Evolutionary conservation across 2,797 vertebrate genomes (phyloP).

Genomic region (Siniperca scherzeri): DNA sequence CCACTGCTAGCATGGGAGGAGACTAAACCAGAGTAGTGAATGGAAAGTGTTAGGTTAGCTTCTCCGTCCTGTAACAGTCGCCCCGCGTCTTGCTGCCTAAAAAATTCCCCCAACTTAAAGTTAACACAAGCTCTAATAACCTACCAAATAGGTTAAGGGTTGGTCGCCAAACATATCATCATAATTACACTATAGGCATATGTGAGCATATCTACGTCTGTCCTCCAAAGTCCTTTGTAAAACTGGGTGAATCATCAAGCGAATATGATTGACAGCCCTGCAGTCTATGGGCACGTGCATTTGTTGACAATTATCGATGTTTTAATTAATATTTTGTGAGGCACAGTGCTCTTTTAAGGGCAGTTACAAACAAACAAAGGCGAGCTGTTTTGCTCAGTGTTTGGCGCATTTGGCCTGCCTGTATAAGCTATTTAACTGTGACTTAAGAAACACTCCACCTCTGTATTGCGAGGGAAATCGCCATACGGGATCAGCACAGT

Average conservation of each 20-base stretch:
- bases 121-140: not conserved
- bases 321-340: rapidly evolving
- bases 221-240: rapidly evolving
- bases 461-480: conserved; percentile 10
- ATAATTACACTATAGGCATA: rapidly evolving
- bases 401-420: rapidly evolving
- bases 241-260: not conserved
- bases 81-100: not conserved
- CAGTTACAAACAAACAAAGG: not conserved
- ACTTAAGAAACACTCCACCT: conserved; percentile 4
- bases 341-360: rapidly evolving
- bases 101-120: not conserved
- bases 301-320: conserved; percentile 28
- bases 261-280: not conserved
- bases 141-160: rapidly evolving
- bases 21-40: conserved; percentile 1
- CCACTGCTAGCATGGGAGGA: conserved; percentile 29
- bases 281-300: conserved; percentile 11
- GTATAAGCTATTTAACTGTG: rapidly evolving
- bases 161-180: rapidly evolving
- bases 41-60: not conserved
- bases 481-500: too few species aligned
- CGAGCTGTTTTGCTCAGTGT: not conserved
- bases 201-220: rapidly evolving
- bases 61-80: too few species aligned